Base-by-base conservation (phyloP, 2,113 vertebrate species). In the Pomatostomus ruficeps region DNA sequence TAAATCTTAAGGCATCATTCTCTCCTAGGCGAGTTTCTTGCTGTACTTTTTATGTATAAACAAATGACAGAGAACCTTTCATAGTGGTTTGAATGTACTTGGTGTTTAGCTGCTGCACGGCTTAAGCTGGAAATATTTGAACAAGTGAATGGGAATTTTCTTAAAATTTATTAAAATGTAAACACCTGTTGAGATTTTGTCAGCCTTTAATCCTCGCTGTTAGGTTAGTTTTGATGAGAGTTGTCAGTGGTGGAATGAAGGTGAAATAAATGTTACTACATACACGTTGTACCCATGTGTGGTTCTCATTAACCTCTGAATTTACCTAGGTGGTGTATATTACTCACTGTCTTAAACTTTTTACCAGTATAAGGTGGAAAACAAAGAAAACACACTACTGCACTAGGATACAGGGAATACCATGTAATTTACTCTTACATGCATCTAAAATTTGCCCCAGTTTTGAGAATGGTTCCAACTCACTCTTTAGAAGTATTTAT, bases 231-330 rank as follows among this genome's bases (percentile, higher is more conserved):
- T 72, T n/a, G 35, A 33, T 35, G 26, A 57, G 25, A 52, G 26
- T 70, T 84, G 29, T n/a, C 23, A 61, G 6, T 52, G 26, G 23
- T 46, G 11, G 24, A 76, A 66, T 57, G 46, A 31, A 77, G 10
- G 43, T 28, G 11, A 83, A 70, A 49, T n/a, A 33, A 57, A 26
- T 14, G 29, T 73, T 82, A 3, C 15, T 68, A 14, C 15, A 25
- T 21, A 7, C 21, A 14, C 0, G 0, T 52, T 42, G 6, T 43
- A 46, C 31, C n/a, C 28, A 2, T 18, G 3, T 28, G n/a, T 78
- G 18, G 3, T 54, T 91, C 33, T 58, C 14, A n/a, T 52, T 85
- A 48, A 40, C 15, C 16, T 85, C 58, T 76, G 21, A 68, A 40
- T 77, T 76, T 23, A 62, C 26, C 9, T 42, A 17, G 9, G 14